Conservation (phyloP, 1,140 invertebrate genomes). For the Diploscapter pachys region DNA sequence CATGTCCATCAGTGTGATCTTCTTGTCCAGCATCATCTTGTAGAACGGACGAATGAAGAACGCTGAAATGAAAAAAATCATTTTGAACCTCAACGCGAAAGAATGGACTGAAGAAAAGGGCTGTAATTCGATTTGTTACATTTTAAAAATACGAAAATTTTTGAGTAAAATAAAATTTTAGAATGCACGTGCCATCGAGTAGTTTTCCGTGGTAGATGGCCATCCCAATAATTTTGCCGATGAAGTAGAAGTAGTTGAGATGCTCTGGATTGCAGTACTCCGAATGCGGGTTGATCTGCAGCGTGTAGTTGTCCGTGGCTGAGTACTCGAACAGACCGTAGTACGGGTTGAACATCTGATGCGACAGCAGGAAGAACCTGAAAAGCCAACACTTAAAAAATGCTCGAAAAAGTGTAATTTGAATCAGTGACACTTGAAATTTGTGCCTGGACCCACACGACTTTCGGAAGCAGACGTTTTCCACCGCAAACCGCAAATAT, state of each 20-base stretch:
- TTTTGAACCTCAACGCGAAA: neutral
- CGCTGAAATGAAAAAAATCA: constrained; percentile 65
- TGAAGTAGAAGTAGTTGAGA: constrained; percentile 96
- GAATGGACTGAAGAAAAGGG: neutral
- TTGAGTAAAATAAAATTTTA: neutral
- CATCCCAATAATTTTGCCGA: constrained; percentile 94
- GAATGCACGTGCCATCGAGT: constrained; percentile 74
- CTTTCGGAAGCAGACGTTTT: no score
- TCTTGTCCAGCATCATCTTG: constrained; percentile 96
- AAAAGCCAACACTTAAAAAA: neutral
- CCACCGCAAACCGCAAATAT: no score
- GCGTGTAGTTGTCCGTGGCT: constrained; percentile 97
- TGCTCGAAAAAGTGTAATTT: neutral
- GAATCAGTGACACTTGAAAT: no score
- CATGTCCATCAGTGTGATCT: constrained; percentile 93
- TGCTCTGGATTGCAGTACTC: constrained; percentile 95
- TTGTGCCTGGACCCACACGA: no score
- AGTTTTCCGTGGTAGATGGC: constrained; percentile 97
- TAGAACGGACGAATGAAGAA: constrained; percentile 99
- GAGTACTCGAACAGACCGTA: constrained; percentile 99
- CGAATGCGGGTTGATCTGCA: constrained; percentile 96
- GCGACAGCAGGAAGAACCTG: constrained; percentile 89
- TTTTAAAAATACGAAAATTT: constrained; percentile 18
- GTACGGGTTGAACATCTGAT: constrained; percentile 99
- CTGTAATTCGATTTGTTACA: neutral